A percentile compares a stretch with the other conserved stretches of the same genome.
Evolutionary conservation across 2,888 invertebrate species (phyloP).

Genomic region (Junonia oenone): DNA sequence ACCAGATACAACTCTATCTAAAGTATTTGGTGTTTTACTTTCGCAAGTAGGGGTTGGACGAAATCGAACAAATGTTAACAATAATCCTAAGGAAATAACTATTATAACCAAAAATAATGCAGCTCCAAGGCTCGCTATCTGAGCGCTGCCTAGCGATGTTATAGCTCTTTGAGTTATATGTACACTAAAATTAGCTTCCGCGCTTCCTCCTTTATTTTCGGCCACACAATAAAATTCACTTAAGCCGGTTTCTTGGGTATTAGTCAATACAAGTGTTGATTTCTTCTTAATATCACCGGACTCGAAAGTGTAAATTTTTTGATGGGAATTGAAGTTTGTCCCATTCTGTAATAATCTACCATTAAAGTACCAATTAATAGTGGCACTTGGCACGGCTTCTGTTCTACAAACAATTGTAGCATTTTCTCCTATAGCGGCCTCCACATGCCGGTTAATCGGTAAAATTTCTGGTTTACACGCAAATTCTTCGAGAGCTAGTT

Average conservation of each 20-base stretch:
- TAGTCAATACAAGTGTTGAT: slow-evolving; percentile 87
- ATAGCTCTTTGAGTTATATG: slow-evolving; percentile 88
- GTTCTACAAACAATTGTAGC: slow-evolving; percentile 90
- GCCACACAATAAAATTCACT: slow-evolving; percentile 94
- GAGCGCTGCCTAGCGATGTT: slow-evolving; percentile 89
- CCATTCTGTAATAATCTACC: slow-evolving; percentile 88
- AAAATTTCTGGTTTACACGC: slow-evolving; percentile 91
- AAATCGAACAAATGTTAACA: slow-evolving; percentile 86
- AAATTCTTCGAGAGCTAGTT: slow-evolving; percentile 88
- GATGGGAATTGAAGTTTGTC: slow-evolving; percentile 87
- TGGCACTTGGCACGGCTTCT: slow-evolving; percentile 89
- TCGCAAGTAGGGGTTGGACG: slow-evolving; percentile 86
- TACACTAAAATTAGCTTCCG: slow-evolving; percentile 93
- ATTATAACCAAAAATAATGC: slow-evolving; percentile 88
- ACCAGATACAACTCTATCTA: slow-evolving; percentile 85
- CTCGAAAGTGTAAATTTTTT: slow-evolving; percentile 87
- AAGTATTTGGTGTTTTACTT: slow-evolving; percentile 86
- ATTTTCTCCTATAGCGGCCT: slow-evolving; percentile 90
- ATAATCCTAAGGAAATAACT: slow-evolving; percentile 84
- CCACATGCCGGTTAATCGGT: slow-evolving; percentile 86
- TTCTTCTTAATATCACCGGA: slow-evolving; percentile 87
- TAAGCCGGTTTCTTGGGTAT: slow-evolving; percentile 90
- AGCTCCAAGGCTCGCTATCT: slow-evolving; percentile 91
- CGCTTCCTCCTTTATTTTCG: slow-evolving; percentile 92
- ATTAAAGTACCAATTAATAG: slow-evolving; percentile 93